These are phyloP conservation scores for Tetragonula clypearis DNA, from an alignment of 1,140 invertebrate species.

Conservation along the genomic window DNA sequence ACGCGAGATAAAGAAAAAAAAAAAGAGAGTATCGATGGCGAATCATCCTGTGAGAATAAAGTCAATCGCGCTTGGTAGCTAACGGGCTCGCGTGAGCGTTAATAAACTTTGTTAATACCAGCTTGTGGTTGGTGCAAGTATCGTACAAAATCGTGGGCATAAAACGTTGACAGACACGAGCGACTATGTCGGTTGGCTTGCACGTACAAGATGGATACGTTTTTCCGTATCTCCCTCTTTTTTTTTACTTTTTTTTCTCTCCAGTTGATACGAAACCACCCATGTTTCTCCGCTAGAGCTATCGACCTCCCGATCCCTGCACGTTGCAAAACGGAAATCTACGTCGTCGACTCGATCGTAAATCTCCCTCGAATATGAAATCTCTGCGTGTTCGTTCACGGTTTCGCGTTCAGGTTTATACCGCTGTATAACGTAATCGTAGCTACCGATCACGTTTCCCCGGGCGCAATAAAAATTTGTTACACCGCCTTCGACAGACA, in stretches of 20 bases:
- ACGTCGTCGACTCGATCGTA: background rate
- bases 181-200: constrained; percentile 22
- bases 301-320: background rate
- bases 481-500: background rate
- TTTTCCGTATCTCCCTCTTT: constrained; percentile 8
- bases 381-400: background rate
- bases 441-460: background rate
- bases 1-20: background rate
- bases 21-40: background rate
- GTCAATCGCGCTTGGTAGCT: constrained; percentile 46
- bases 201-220: constrained; percentile 41
- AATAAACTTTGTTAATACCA: constrained; percentile 65
- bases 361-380: constrained; percentile 11
- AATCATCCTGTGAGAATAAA: constrained; percentile 30
- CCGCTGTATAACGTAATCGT: background rate
- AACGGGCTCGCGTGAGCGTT: constrained; percentile 56
- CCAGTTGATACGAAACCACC: constrained; percentile 4
- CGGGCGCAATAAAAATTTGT: background rate
- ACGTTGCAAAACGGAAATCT: constrained; percentile 20
- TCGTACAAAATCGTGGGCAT: constrained; percentile 41
- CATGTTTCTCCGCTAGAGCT: background rate
- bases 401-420: background rate
- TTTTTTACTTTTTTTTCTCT: background rate
- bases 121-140: constrained; percentile 53
- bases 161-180: constrained; percentile 58